phyloP scores from a whole-genome alignment of 1,140 invertebrate species.

The Bombus impatiens region DNA sequence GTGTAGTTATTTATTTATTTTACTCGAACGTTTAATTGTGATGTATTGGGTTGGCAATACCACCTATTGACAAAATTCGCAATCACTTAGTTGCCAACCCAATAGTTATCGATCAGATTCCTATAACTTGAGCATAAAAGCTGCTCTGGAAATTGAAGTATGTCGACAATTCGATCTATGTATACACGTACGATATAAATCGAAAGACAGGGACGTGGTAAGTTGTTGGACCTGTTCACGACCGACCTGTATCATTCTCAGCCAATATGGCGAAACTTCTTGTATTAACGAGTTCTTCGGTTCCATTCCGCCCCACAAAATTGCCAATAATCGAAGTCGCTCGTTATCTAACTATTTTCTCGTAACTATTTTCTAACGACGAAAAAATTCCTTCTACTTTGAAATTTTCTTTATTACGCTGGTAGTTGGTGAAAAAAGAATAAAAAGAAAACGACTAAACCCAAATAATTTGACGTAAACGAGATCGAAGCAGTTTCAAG shows the following conservation, averaged over 20 bases:
- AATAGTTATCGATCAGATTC: neutral
- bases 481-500: neutral
- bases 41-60: no score
- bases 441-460: no score
- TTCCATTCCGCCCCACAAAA: neutral
- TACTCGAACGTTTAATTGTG: no score
- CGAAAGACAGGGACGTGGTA: no score
- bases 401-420: neutral
- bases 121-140: neutral
- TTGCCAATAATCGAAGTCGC: conserved; percentile 16
- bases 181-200: neutral
- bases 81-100: no score
- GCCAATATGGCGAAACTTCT: conserved; percentile 21
- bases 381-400: neutral
- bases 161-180: neutral
- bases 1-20: no score
- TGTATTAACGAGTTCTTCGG: conserved; percentile 13
- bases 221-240: neutral
- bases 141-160: neutral
- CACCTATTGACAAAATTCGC: no score
- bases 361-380: no score
- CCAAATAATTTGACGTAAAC: neutral
- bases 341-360: neutral
- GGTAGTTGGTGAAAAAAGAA: neutral
- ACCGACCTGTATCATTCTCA: conserved; percentile 25